Evolutionary conservation across 2,888 invertebrate species (phyloP), one percentile per base, ranked within the genome.

Genomic region (Sinelater perroti): DNA sequence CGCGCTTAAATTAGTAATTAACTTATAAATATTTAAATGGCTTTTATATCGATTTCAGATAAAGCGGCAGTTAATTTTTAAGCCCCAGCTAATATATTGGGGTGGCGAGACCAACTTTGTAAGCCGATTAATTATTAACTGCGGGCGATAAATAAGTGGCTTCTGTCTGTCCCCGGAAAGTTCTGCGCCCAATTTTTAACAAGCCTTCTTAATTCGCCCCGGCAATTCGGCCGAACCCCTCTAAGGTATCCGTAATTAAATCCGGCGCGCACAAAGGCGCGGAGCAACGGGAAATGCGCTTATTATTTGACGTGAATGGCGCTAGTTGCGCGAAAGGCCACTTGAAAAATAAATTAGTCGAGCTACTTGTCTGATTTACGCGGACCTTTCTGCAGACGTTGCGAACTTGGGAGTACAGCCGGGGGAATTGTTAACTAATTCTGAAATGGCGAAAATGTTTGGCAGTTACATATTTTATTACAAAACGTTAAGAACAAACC

Each of bases 341-440:
- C 40, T 40, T 40, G 40, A 40, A 40, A 40, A 40, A 40, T 40
- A 40, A 40, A 40, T 40, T 20, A 40, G 40, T 40, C 40, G 40
- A 40, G 40, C 40, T 21, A 40, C 40, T 40, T 40, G 40, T 40
- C 40, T 40, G 40, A 40, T 40, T 40, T 40, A 24, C 40, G 11
- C 36, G 18, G 18, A 36, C 36, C 14, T 40, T 40, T 18, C 40
- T 40, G 40, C 24, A 24, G 40, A 21, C 8, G 21, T 40, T 40
- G 24, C 24, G 24, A 40, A 40, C 40, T 40, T 24, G 40, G 21
- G 40, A 40, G 14, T 24, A 26, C 21, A 40, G 14, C 40, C 24
- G 40, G 40, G 24, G 40, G 24, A n/a, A n/a, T n/a, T n/a, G n/a
- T n/a, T n/a, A n/a, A n/a, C n/a, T n/a, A n/a, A n/a, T n/a, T n/a